Evolutionary conservation across 2,888 invertebrate genomes (phyloP).

Genomic region (Cecidostiba fungosa): DNA sequence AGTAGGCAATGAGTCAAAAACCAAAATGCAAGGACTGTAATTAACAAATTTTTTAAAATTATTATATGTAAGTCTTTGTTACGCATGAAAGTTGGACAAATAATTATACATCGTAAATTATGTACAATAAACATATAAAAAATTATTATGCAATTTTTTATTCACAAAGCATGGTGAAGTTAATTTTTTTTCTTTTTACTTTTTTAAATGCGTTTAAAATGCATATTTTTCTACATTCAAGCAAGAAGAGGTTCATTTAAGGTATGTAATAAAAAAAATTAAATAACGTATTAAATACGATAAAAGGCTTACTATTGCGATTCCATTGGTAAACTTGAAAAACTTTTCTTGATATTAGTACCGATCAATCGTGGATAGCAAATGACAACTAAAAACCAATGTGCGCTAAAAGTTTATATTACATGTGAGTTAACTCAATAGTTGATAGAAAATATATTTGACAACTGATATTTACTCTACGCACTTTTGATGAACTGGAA

Average conservation of each 20-base stretch:
- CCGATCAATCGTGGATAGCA: slow-evolving; percentile 87
- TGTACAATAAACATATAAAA: no score
- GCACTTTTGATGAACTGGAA: slow-evolving; percentile 96
- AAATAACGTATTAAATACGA: neutral
- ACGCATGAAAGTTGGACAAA: no score
- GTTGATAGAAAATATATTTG: neutral
- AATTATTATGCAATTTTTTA: no score
- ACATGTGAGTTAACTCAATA: neutral
- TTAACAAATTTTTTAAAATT: neutral
- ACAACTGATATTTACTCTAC: neutral
- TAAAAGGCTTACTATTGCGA: neutral
- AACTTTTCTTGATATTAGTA: neutral
- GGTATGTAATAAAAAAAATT: no score
- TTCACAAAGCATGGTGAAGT: no score
- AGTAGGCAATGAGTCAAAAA: slow-evolving; percentile 36
- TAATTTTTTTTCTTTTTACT: no score
- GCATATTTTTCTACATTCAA: no score
- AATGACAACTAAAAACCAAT: slow-evolving; percentile 98
- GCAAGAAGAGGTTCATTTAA: no score
- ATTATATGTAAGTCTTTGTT: neutral
- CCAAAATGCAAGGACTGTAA: slow-evolving; percentile 48
- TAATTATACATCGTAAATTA: no score
- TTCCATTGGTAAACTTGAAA: neutral
- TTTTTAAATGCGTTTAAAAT: neutral
- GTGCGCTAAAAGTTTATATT: slow-evolving; percentile 82